These are phyloP conservation scores for Notolepis coatsorum DNA, from an alignment of 2,797 vertebrate species.

Conservation along the genomic window DNA sequence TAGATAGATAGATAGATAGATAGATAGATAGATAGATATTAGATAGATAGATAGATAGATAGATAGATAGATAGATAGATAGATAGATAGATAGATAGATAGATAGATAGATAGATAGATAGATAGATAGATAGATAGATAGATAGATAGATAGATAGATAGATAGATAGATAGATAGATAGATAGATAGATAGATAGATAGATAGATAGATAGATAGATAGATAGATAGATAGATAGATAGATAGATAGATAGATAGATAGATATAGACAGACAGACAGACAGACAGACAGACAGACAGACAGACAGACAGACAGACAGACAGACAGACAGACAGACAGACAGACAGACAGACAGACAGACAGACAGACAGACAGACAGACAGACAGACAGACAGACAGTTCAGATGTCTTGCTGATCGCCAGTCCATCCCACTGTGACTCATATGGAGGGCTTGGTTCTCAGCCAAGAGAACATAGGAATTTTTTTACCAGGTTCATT, in stretches of 20 bases:
- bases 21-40: neutral
- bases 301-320: neutral
- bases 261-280: neutral
- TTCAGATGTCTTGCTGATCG: constrained; percentile 50
- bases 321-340: neutral
- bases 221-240: neutral
- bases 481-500: constrained; percentile 67
- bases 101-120: neutral
- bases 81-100: neutral
- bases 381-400: constrained; percentile 52
- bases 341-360: neutral
- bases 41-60: neutral
- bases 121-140: neutral
- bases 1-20: neutral
- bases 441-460: constrained; percentile 62
- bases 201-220: neutral
- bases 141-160: constrained; percentile 54
- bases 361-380: constrained; percentile 50
- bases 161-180: constrained; percentile 54
- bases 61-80: neutral
- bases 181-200: too few species aligned
- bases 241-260: too few species aligned
- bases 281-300: neutral
- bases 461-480: constrained; percentile 54
- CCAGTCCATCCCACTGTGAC: constrained; percentile 71